Evolutionary conservation across 1,140 invertebrate species (phyloP).

Genomic region (Stegodyphus dumicola): DNA sequence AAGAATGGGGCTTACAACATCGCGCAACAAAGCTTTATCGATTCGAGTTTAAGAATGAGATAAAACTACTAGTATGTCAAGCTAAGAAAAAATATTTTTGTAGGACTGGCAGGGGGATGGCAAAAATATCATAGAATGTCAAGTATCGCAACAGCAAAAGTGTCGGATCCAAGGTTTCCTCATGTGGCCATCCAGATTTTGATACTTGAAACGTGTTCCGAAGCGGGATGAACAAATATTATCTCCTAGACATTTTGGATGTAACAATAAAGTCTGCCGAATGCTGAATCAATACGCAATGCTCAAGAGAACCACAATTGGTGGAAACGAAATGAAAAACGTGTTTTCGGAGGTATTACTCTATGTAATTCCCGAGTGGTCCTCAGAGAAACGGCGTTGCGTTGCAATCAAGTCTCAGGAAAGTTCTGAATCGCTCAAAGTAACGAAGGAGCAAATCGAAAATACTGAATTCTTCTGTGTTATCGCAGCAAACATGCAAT

Average conservation of each 20-base stretch:
- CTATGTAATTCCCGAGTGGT: constrained; percentile 8
- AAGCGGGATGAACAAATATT: constrained; percentile 19
- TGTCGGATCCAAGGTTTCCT: constrained; percentile 11
- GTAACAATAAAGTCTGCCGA: not conserved
- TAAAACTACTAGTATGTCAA: no score
- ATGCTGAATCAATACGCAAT: not conserved
- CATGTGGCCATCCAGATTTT: constrained; percentile 8
- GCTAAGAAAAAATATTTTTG: no score
- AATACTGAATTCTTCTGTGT: no score
- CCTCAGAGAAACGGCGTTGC: not conserved
- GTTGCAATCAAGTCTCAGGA: not conserved
- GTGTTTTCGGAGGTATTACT: constrained; percentile 1
- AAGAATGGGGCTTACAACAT: no score
- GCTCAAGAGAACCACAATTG: constrained; percentile 1
- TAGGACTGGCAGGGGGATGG: no score
- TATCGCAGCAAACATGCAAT: no score
- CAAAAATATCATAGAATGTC: no score
- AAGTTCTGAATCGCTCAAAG: not conserved
- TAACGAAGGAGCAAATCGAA: not conserved
- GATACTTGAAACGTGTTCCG: constrained; percentile 25
- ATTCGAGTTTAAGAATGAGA: no score
- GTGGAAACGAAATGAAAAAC: constrained; percentile 42
- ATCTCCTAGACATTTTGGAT: constrained; percentile 33
- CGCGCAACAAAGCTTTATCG: no score
- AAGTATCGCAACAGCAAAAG: not conserved